Evolutionary conservation across 2,797 vertebrate genomes (phyloP), one percentile per base, ranked within the genome.

Genomic region (Gadopsis bispinosus): DNA sequence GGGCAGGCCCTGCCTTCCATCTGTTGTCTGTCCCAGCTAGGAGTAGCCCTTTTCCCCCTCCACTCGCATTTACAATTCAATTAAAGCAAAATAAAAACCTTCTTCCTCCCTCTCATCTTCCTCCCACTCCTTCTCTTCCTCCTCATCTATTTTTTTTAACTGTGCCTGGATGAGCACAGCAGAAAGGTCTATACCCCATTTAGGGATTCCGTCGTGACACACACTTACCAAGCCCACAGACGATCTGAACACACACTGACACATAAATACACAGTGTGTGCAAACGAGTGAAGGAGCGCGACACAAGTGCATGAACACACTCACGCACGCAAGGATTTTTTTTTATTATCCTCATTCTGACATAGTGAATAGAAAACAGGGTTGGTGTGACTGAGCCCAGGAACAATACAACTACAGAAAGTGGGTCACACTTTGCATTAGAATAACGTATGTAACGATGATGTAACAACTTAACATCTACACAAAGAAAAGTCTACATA

Each of bases 61-160:
- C 83, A 76, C 89, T 93, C 88, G 78, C 93, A 95, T 96, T 96
- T 95, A 96, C 95, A 96, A 95, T 96, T 96, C 94, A 96, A 95
- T 95, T 95, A 95, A 94, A 93, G 92, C 87, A 91, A 91, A 92
- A 91, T 91, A 91, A 92, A 87, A 91, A 92, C 92, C 90, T 90
- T 92, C 89, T 89, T 92, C 88, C 73, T 84, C 86, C 85, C 59
- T 41, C 77, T 90, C 85, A 86, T 86, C 84, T 77, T 74, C 81
- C 73, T 81, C 72, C 63, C 68, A 61, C 41, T 83, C 77, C 72
- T 79, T 65, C 63, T 70, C 65, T 31, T 80, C 77, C 22, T 79
- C 75, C 12, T 77, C 80, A 19, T 79, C 62, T 67, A 29, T 87
- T 87, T 88, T 92, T 92, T 89, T 73, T 69, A 78, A 75, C 79